Evolutionary conservation across 1,140 invertebrate species (phyloP).

Genomic region (Propsilocerus akamusi): DNA sequence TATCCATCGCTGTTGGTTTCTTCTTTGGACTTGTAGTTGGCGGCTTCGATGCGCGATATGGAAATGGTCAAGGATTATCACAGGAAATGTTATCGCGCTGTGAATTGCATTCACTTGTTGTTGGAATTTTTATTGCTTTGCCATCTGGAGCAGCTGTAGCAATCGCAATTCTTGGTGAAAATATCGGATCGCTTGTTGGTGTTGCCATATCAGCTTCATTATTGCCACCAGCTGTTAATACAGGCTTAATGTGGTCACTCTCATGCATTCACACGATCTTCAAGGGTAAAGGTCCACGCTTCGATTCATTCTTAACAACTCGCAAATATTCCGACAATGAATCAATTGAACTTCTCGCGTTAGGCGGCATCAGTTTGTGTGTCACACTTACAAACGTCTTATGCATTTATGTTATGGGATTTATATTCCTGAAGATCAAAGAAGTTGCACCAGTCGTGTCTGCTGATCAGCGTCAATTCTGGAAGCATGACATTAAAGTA

Average conservation of each 20-base stretch:
- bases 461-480: slow-evolving; percentile 34
- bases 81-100: slow-evolving; percentile 49
- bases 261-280: slow-evolving; percentile 31
- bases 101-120: slow-evolving; percentile 37
- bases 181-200: slow-evolving; percentile 54
- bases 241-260: slow-evolving; percentile 47
- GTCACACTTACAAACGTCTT: slow-evolving; percentile 52
- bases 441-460: slow-evolving; percentile 46
- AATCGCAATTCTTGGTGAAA: slow-evolving; percentile 48
- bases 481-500: slow-evolving; percentile 45
- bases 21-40: slow-evolving; percentile 43
- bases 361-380: slow-evolving; percentile 44
- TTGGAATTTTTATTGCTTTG: slow-evolving; percentile 47
- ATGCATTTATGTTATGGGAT: slow-evolving; percentile 46
- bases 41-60: slow-evolving; percentile 33
- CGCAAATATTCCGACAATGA: slow-evolving; percentile 31
- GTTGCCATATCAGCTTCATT: slow-evolving; percentile 65
- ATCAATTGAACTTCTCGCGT: slow-evolving; percentile 32
- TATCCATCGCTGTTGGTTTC: slow-evolving; percentile 43
- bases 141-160: slow-evolving; percentile 58
- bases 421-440: slow-evolving; percentile 50
- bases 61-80: slow-evolving; percentile 39
- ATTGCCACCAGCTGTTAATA: slow-evolving; percentile 58
- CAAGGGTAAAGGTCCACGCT: slow-evolving; percentile 20
- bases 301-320: slow-evolving; percentile 22